phyloP scores from a whole-genome alignment of 2,888 invertebrate species.

The Parnassius apollo region DNA sequence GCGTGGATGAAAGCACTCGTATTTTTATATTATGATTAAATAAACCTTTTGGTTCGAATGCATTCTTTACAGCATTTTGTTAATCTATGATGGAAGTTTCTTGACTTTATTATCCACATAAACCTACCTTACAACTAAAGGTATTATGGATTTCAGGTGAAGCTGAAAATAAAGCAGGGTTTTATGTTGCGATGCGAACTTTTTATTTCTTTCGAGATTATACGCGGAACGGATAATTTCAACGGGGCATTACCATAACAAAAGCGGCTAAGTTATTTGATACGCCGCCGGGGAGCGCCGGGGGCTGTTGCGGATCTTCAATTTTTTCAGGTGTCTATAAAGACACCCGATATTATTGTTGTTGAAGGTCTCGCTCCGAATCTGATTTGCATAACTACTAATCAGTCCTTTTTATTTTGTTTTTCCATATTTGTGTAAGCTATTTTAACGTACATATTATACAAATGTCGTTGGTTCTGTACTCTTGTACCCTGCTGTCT shows the following conservation, averaged over 20 bases:
- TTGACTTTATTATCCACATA: slow-evolving; percentile 22
- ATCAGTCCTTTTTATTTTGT: slow-evolving; percentile 25
- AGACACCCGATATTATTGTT: slow-evolving; percentile 51
- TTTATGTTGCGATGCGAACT: slow-evolving; percentile 37
- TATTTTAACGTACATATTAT: neutral
- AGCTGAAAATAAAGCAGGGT: slow-evolving; percentile 28
- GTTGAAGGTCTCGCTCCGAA: slow-evolving; percentile 33
- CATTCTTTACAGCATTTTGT: slow-evolving; percentile 10
- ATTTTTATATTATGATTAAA: too few species aligned
- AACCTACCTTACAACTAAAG: slow-evolving; percentile 2
- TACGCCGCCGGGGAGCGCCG: slow-evolving; percentile 45
- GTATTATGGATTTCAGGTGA: slow-evolving; percentile 30
- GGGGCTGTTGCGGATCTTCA: slow-evolving; percentile 43
- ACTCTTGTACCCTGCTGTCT: too few species aligned
- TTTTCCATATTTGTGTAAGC: neutral
- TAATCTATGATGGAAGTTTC: slow-evolving; percentile 8
- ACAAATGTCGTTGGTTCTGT: too few species aligned
- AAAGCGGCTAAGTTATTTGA: slow-evolving; percentile 73
- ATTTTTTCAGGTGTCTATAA: slow-evolving; percentile 58
- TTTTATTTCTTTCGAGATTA: slow-evolving; percentile 59
- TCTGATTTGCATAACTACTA: slow-evolving; percentile 47
- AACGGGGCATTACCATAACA: slow-evolving; percentile 71
- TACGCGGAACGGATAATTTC: slow-evolving; percentile 63
- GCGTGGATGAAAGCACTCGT: too few species aligned
- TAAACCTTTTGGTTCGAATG: too few species aligned